Base-by-base conservation (phyloP, 2,888 invertebrate genomes). In the Dendrolimus pini region DNA sequence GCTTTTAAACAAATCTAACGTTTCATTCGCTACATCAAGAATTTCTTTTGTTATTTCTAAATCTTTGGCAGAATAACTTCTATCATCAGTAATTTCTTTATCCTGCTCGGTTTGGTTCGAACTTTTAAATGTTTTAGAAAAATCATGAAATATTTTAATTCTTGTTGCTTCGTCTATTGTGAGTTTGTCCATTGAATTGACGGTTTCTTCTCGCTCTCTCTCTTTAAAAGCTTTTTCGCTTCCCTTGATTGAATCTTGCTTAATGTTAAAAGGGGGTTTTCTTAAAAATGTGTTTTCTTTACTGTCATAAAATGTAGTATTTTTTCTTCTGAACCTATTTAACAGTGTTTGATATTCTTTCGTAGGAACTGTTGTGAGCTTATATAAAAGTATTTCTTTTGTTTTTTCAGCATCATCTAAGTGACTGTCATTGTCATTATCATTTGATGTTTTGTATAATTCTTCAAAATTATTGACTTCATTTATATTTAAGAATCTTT, bases 101-200 rank as follows among this genome's bases (percentile, higher is more conserved):
- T 30, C 3, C 59, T 62, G 59, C 63, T 64, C 65, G 52, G 67
- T 71, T 69, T 72, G 68, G 67, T 71, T 64, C 55, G 80, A 69
- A 71, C 67, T 62, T 60, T 69, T 67, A 70, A 87, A 78, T 2
- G 89, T 89, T 59, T 83, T 82, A 12, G 82, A 86, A 62, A 85
- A 89, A 69, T 89, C 89, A 56, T 84, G 74, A 59, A 82, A 86
- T 65, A 89, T 79, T 68, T 85, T 88, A 0, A 73, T 76, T 67
- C 83, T 74, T 1, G 84, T 85, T 1, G 65, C 78, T 42, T 89
- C 88, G 42, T 89, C 87, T 53, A 88, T 74, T 70, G 78, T 77
- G 1, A 87, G 65, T 62, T 86, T 86, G 47, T 80, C 88, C 80
- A 83, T 84, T 2, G 83, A 76, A 62, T 79, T 82, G 54, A 47